These are phyloP conservation scores for Climacteris rufus DNA, from an alignment of 2,113 vertebrate species.

Conservation along the genomic window DNA sequence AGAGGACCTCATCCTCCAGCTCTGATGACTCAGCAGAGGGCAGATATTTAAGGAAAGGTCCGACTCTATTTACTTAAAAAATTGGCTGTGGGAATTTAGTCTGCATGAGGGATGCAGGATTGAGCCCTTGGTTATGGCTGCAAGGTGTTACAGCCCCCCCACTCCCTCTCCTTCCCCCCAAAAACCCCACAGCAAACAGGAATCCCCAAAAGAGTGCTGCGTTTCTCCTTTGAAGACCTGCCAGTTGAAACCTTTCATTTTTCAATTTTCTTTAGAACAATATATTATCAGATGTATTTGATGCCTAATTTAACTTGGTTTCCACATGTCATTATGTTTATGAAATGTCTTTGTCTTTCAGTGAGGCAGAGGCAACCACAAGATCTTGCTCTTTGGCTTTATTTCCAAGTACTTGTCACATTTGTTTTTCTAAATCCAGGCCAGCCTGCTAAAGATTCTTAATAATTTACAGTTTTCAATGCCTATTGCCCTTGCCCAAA, in stretches of 20 bases:
- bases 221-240: background rate
- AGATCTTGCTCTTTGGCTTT: background rate
- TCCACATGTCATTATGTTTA: background rate
- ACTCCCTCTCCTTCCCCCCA: background rate
- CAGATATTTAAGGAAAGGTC: slow-evolving; percentile 18
- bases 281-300: background rate
- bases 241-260: background rate
- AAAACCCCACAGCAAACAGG: background rate
- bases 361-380: background rate
- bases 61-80: background rate
- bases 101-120: background rate
- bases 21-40: slow-evolving; percentile 14
- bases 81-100: background rate
- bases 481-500: background rate
- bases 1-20: background rate
- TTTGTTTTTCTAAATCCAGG: background rate
- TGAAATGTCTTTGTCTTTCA: slow-evolving; percentile 24
- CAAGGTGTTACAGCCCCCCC: background rate
- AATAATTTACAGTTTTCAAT: background rate
- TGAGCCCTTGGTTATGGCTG: background rate
- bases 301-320: slow-evolving; percentile 17
- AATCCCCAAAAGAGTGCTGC: background rate
- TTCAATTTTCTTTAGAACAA: background rate
- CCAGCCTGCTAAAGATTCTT: background rate
- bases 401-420: background rate